A percentile compares a stretch with the other conserved stretches of the same genome.
Evolutionary conservation across 2,888 invertebrate species (phyloP).

Genomic region (Petrolisthes cinctipes): DNA sequence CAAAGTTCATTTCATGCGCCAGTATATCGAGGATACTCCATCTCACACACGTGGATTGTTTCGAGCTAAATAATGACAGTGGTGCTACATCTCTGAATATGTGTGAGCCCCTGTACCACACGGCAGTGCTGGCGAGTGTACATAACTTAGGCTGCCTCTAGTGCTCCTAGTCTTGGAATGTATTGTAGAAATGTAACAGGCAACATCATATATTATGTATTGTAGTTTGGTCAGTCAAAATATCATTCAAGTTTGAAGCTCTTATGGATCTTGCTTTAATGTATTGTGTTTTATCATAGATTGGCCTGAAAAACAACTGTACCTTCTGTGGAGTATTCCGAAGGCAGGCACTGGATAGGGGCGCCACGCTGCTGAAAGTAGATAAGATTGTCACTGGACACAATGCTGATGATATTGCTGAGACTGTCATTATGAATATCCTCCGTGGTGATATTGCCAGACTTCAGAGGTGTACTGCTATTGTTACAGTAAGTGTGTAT

Average conservation of each 20-base stretch:
- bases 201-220: too few species aligned
- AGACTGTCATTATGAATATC: slow-evolving; percentile 98
- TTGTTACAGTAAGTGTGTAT: slow-evolving; percentile 80
- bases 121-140: too few species aligned
- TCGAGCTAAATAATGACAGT: too few species aligned
- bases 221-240: not conserved
- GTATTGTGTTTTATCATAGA: slow-evolving; percentile 69
- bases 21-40: too few species aligned
- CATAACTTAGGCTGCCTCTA: too few species aligned
- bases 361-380: slow-evolving; percentile 88
- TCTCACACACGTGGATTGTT: too few species aligned
- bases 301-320: slow-evolving; percentile 93
- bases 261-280: too few species aligned
- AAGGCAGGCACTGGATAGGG: slow-evolving; percentile 94
- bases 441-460: slow-evolving; percentile 96
- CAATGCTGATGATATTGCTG: slow-evolving; percentile 98
- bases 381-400: slow-evolving; percentile 97
- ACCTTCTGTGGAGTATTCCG: slow-evolving; percentile 96
- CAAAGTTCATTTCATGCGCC: too few species aligned
- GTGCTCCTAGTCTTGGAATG: too few species aligned
- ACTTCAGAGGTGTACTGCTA: slow-evolving; percentile 89
- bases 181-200: too few species aligned
- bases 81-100: too few species aligned
- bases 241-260: not conserved
- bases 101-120: too few species aligned